Evolutionary conservation across 2,888 invertebrate genomes (phyloP).

Genomic region (Cantharis nigra): DNA sequence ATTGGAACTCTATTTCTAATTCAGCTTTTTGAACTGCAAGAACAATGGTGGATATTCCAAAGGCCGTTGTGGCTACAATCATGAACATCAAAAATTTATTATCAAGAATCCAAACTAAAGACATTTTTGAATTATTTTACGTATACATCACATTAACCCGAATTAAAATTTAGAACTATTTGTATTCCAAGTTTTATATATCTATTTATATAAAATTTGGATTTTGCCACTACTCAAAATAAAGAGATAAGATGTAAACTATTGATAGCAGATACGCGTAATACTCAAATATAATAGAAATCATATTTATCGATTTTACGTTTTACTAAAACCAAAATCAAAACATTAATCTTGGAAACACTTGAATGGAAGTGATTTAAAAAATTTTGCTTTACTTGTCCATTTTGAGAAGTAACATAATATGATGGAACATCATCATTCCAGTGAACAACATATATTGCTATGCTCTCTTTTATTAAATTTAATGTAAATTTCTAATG

Average conservation of each 20-base stretch:
- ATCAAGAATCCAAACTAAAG: conserved; percentile 36
- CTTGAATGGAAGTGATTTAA: too few species aligned
- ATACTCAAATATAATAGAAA: neutral
- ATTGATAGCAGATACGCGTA: neutral
- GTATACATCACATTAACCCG: neutral
- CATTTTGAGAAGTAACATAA: too few species aligned
- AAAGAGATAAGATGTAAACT: neutral
- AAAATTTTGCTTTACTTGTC: too few species aligned
- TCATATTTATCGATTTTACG: too few species aligned
- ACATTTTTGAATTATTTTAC: conserved; percentile 25
- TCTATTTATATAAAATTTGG: neutral
- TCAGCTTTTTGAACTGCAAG: conserved; percentile 57
- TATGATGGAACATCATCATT: too few species aligned
- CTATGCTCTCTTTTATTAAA: too few species aligned
- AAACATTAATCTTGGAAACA: too few species aligned
- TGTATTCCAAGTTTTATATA: neutral
- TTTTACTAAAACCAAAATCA: too few species aligned
- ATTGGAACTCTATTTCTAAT: conserved; percentile 37
- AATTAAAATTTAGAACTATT: neutral
- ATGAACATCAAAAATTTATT: conserved; percentile 55
- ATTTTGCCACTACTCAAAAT: neutral
- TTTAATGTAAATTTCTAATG: too few species aligned
- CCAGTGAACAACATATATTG: too few species aligned
- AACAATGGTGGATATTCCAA: conserved; percentile 61
- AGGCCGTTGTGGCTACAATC: conserved; percentile 49